These are phyloP conservation scores for Paedocypris micromegethes DNA, from an alignment of 2,797 vertebrate species.

Conservation along the genomic window DNA sequence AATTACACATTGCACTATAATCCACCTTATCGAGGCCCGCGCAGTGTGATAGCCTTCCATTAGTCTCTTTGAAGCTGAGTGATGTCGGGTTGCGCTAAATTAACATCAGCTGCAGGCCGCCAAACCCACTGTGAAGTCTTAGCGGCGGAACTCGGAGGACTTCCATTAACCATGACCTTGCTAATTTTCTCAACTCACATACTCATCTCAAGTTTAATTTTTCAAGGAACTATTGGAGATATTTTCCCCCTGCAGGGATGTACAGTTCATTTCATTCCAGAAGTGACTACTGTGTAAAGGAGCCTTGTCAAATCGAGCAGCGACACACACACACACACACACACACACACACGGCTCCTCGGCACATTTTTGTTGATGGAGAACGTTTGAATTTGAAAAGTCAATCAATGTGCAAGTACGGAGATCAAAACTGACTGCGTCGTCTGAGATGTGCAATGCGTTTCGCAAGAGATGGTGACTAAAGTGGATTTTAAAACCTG, in stretches of 20 bases:
- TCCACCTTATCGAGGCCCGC: slow-evolving; percentile 49
- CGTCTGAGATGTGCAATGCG: no score
- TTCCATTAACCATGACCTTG: slow-evolving; percentile 52
- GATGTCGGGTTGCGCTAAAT: slow-evolving; percentile 48
- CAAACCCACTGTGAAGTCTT: slow-evolving; percentile 48
- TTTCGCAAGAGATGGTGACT: no score
- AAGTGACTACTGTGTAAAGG: slow-evolving; percentile 26
- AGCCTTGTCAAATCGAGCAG: background rate
- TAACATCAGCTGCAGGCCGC: slow-evolving; percentile 45
- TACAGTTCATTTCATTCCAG: slow-evolving; percentile 36
- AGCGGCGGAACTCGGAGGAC: slow-evolving; percentile 39
- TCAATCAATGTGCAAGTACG: no score
- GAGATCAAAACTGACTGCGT: no score
- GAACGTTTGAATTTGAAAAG: background rate
- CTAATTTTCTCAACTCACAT: slow-evolving; percentile 47
- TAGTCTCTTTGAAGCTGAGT: slow-evolving; percentile 53
- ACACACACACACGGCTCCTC: background rate
- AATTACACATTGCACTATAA: slow-evolving; percentile 42
- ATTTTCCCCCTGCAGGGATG: slow-evolving; percentile 27
- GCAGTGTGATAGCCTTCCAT: slow-evolving; percentile 47
- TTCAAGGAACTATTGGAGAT: slow-evolving; percentile 39
- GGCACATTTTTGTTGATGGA: slow-evolving; percentile 8
- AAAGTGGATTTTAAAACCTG: no score
- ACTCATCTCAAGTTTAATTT: slow-evolving; percentile 46
- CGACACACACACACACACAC: slow-evolving; percentile 2